Evolutionary conservation across 2,888 invertebrate genomes (phyloP), one percentile per base, ranked within the genome.

Genomic region (Carterocephalus palaemon): DNA sequence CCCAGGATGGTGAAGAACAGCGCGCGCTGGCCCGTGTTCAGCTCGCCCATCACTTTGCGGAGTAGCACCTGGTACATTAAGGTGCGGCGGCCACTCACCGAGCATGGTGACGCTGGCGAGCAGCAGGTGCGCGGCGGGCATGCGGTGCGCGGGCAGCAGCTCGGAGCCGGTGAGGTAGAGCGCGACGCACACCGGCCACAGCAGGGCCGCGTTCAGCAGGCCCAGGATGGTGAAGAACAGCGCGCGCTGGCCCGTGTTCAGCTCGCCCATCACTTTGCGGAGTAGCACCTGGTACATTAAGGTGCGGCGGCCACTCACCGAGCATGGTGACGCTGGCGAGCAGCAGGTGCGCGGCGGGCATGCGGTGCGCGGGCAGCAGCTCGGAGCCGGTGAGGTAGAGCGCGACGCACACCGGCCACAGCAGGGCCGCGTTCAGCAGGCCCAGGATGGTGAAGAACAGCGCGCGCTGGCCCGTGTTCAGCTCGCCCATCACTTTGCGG

Each of bases 1-100:
- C 98, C 98, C 61, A 98, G 90, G 17, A 96, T 90, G 0, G 96
- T 94, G 86, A 98, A 97, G 81, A 98, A 97, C 56, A 98, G 84
- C 1, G 98, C 96, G 42, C 97, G 93, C 83, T 97, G 96, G 2
- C 96, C 97, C 46, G 94, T 92, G 46, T 94, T 95, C 49, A 97
- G 95, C 67, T 96, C 96, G 7, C 97, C 97, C 83, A 98, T 93
- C 57, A 97, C 93, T 84, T 96, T 95, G 67, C 96, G 94, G 84
- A 97, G 97, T 67, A 97, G 90, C 62, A 98, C 97, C 95, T 97
- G 56, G n/a, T n/a, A n/a, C n/a, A n/a, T n/a, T n/a, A n/a, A n/a
- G n/a, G n/a, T n/a, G n/a, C n/a, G n/a, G n/a, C n/a, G n/a, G n/a
- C n/a, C 8, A 28, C 38, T 42, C 13, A 55, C 53, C 90, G 67